A percentile compares a stretch with the other conserved stretches of the same genome.
Conservation (phyloP, 2,888 invertebrate species). For the Bimastos eiseni region DNA sequence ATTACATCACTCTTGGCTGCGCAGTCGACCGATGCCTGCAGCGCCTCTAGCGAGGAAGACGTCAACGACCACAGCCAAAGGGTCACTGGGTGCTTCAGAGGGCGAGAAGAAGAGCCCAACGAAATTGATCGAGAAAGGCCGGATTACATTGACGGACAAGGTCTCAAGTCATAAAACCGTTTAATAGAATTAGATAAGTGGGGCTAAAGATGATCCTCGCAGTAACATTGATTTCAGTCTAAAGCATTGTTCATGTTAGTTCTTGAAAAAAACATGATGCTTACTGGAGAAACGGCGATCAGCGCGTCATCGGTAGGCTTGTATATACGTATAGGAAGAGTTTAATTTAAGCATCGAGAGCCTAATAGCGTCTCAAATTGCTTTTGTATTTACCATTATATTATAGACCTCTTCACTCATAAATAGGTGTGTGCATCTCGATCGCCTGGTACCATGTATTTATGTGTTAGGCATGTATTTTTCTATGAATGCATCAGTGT, state of each 20-base stretch:
- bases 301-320: not conserved
- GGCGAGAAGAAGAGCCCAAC: not conserved
- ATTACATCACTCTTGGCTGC: conserved; percentile 81
- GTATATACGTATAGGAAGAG: not conserved
- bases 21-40: conserved; percentile 38
- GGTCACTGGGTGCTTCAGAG: not conserved
- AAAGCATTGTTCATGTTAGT: not conserved
- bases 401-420: no score
- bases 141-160: not conserved
- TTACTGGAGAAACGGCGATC: not conserved
- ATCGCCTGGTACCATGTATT: no score
- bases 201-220: not conserved
- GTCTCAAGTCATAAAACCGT: not conserved
- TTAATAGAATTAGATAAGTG: not conserved
- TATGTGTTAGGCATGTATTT: not conserved
- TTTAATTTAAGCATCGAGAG: not conserved
- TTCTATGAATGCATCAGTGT: not conserved
- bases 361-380: no score
- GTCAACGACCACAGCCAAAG: not conserved
- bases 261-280: no score
- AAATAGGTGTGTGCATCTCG: not conserved
- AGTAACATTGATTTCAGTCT: not conserved
- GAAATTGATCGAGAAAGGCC: not conserved
- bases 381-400: no score
- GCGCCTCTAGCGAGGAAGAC: not conserved